Evolutionary conservation across 2,797 vertebrate species (phyloP).

Genomic region (Anableps anableps): DNA sequence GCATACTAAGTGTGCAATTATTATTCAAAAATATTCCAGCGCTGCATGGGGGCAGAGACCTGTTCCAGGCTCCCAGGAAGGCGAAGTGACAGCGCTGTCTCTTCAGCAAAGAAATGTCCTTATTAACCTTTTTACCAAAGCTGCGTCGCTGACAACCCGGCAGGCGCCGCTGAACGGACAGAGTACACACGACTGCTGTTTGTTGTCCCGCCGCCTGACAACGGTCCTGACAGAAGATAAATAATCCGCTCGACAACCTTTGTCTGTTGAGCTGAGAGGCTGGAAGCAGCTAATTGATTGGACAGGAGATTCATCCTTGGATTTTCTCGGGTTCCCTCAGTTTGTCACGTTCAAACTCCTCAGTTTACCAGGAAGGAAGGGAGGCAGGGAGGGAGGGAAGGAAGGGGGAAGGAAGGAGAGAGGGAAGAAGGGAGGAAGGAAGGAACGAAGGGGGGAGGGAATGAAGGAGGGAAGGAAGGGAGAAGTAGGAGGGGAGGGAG

Average conservation of each 20-base stretch:
- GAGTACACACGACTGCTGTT: conserved; percentile 8
- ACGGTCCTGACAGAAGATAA: conserved; percentile 36
- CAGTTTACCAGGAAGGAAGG: not conserved
- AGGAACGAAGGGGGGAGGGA: not conserved
- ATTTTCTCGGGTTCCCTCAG: too few species aligned
- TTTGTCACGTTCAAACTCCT: too few species aligned
- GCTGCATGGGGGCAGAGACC: conserved; percentile 65
- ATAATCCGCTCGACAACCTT: conserved; percentile 30
- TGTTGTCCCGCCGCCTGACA: conserved; percentile 40
- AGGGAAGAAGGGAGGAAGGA: not conserved
- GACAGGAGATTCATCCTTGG: conserved; percentile 26
- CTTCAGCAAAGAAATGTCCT: conserved; percentile 62
- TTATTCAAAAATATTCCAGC: conserved; percentile 80
- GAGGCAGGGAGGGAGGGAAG: not conserved
- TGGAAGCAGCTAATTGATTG: conserved; percentile 23
- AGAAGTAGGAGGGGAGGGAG: too few species aligned
- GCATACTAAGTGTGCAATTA: conserved; percentile 81
- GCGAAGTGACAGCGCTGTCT: conserved; percentile 64
- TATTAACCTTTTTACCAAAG: conserved; percentile 74
- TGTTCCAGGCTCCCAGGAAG: conserved; percentile 50
- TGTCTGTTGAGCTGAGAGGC: conserved; percentile 8
- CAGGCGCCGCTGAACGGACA: conserved; percentile 20
- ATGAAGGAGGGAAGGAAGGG: not conserved
- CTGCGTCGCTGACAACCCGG: conserved; percentile 21
- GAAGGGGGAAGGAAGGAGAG: not conserved